Evolutionary conservation across 2,797 vertebrate species (phyloP).

Genomic region (Peromyscus eremicus): DNA sequence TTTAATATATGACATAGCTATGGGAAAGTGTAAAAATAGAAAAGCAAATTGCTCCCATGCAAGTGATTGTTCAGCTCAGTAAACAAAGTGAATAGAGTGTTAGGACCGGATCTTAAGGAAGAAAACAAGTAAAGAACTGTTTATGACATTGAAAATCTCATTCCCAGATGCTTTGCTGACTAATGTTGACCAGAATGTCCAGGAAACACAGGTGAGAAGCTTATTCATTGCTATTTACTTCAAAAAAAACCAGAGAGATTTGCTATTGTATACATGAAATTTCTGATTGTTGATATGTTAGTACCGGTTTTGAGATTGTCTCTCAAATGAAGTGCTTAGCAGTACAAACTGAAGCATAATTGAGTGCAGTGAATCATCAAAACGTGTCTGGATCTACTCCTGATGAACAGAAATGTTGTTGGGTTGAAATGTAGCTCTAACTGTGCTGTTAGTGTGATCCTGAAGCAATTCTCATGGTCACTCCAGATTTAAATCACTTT

Average conservation of each 20-base stretch:
- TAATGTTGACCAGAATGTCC: slow-evolving; percentile 78
- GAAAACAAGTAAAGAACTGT: slow-evolving; percentile 32
- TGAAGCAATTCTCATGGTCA: not conserved
- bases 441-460: not conserved
- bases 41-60: not conserved
- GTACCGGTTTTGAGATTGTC: not conserved
- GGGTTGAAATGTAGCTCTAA: not conserved
- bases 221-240: slow-evolving; percentile 21
- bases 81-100: not conserved
- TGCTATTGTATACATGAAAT: not conserved
- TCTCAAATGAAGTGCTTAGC: not conserved
- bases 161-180: slow-evolving; percentile 77
- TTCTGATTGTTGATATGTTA: not conserved
- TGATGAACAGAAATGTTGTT: not conserved
- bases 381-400: not conserved
- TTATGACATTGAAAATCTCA: slow-evolving; percentile 65
- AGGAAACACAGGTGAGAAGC: slow-evolving; percentile 67
- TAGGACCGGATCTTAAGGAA: not conserved
- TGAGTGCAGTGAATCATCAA: not conserved
- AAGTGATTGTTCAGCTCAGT: not conserved
- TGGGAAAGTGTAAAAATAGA: not conserved
- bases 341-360: not conserved
- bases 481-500: not conserved
- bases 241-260: not conserved
- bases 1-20: not conserved